phyloP scores from a whole-genome alignment of 2,113 vertebrate species.

The Rhadina sibilatrix region DNA sequence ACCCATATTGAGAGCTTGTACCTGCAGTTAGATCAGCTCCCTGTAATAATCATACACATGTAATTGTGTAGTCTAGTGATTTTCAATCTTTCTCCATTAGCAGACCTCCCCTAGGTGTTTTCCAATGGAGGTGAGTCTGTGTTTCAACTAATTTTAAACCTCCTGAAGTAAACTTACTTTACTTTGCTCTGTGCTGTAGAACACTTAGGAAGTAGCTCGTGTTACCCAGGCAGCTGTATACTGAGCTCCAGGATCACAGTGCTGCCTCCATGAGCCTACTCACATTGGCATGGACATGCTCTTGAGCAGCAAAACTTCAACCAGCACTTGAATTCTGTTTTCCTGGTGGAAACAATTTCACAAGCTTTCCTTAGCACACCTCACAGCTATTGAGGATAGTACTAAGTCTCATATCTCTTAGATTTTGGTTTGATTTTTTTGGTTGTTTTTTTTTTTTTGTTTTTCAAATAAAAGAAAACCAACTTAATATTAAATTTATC shows the following conservation, averaged over 20 bases:
- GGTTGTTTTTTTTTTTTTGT: not conserved
- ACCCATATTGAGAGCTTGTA: not conserved
- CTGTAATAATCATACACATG: not conserved
- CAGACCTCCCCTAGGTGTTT: not conserved
- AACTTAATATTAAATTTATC: not conserved
- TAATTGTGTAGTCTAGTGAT: not conserved
- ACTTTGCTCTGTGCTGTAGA: not conserved
- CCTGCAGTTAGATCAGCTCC: not conserved
- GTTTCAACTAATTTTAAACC: not conserved
- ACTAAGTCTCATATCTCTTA: not conserved
- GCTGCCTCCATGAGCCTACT: not conserved
- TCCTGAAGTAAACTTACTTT: not conserved
- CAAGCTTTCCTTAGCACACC: not conserved
- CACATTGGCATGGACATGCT: fast-evolving
- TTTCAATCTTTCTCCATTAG: not conserved
- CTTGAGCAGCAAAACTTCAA: not conserved
- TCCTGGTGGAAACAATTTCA: not conserved
- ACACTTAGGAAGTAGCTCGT: not conserved
- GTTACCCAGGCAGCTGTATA: not conserved
- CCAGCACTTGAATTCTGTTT: not conserved
- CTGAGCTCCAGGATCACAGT: not conserved
- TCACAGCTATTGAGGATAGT: not conserved
- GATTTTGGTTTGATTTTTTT: fast-evolving
- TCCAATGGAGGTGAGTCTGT: not conserved
- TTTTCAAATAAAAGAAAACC: not conserved